Conservation (phyloP, 2,888 invertebrate species). For the Rhagium mordax region DNA sequence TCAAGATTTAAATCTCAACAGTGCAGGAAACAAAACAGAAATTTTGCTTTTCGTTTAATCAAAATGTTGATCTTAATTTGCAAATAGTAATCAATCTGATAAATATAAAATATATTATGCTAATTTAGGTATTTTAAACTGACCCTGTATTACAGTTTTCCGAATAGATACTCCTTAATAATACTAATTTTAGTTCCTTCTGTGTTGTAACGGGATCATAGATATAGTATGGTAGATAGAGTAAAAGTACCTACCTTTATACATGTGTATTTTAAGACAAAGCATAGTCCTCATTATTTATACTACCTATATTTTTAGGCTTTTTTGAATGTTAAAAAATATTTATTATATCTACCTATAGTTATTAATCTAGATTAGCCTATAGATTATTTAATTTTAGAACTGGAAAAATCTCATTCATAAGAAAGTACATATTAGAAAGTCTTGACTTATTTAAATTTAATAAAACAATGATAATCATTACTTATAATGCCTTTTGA, state of each 20-base stretch:
- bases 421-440: slow-evolving; percentile 1
- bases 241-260: slow-evolving; percentile 31
- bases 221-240: slow-evolving; percentile 26
- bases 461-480: slow-evolving; percentile 63
- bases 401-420: slow-evolving; percentile 1
- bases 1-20: no score
- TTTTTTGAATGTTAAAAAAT: slow-evolving; percentile 53
- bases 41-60: no score
- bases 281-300: slow-evolving; percentile 42
- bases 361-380: slow-evolving; percentile 14
- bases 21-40: no score
- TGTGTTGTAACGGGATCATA: slow-evolving; percentile 41
- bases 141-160: slow-evolving; percentile 30
- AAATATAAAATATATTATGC: not conserved
- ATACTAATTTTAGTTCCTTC: slow-evolving; percentile 29
- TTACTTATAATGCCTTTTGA: slow-evolving; percentile 64
- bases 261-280: slow-evolving; percentile 31
- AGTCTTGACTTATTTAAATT: slow-evolving; percentile 22
- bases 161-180: slow-evolving; percentile 8
- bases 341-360: slow-evolving; percentile 32
- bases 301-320: slow-evolving; percentile 46
- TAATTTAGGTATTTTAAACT: not conserved
- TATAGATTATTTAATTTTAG: slow-evolving; percentile 5
- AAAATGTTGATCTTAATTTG: no score
- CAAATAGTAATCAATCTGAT: no score